phyloP scores from a whole-genome alignment of 2,797 vertebrate genomes.

The Miichthys miiuy region DNA sequence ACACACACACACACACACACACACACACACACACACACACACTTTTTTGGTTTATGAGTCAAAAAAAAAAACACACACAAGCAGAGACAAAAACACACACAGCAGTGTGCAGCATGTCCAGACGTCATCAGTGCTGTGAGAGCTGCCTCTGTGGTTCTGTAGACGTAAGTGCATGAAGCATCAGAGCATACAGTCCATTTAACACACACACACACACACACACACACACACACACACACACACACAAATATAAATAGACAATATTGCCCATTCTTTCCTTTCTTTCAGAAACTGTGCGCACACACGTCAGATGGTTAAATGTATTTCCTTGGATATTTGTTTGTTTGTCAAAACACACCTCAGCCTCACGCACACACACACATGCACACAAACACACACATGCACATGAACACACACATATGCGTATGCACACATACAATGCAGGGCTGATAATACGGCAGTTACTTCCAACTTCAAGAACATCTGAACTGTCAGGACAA shows the following conservation, averaged over 20 bases:
- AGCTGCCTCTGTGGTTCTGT: conserved; percentile 27
- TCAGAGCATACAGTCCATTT: conserved; percentile 44
- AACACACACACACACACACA: conserved; percentile 13
- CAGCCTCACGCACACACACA: neutral
- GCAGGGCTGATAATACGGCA: conserved; percentile 6
- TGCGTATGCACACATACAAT: neutral
- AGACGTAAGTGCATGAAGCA: conserved; percentile 39
- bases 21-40: too few species aligned
- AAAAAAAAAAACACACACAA: conserved; percentile 36
- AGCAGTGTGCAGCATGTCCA: conserved; percentile 18
- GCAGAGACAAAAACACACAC: conserved; percentile 17
- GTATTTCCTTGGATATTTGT: conserved; percentile 34
- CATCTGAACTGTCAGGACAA: neutral
- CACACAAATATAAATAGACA: conserved; percentile 38
- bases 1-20: neutral
- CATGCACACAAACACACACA: neutral
- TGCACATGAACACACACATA: neutral
- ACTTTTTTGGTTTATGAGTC: conserved; percentile 17
- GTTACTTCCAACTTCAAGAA: conserved; percentile 21
- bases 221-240: conserved; percentile 2
- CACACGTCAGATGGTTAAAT: conserved; percentile 31
- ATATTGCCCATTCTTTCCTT: conserved; percentile 27
- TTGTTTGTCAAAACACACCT: conserved; percentile 4
- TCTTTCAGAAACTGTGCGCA: conserved; percentile 1
- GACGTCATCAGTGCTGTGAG: conserved; percentile 36